phyloP scores from a whole-genome alignment of 2,888 invertebrate species.

The Pseudococcus jackbeardsleyi region DNA sequence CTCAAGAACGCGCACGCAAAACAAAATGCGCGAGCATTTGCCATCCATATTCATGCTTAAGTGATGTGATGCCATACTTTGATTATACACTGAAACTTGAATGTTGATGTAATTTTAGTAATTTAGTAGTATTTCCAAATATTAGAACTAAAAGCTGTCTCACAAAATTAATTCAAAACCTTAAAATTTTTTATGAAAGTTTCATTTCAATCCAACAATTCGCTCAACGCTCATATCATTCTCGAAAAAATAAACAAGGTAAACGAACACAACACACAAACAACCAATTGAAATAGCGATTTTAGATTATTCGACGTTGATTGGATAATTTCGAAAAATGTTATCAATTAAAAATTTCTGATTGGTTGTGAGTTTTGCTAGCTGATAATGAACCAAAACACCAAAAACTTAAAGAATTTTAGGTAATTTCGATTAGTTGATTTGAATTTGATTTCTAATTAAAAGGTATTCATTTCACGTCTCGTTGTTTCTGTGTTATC shows the following conservation, averaged over 20 bases:
- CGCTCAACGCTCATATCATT: background rate
- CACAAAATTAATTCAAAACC: background rate
- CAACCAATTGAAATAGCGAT: background rate
- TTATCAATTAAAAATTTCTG: background rate
- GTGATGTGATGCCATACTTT: background rate
- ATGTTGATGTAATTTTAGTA: background rate
- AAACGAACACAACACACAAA: background rate
- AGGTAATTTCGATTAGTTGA: too few relatives aligned
- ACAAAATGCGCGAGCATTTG: too few relatives aligned
- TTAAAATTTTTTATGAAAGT: background rate
- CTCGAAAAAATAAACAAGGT: background rate
- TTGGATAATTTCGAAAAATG: background rate
- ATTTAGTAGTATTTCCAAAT: background rate
- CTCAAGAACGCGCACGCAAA: too few relatives aligned
- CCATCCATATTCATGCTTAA: background rate
- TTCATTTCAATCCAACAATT: background rate
- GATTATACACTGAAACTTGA: background rate
- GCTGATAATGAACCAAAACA: conserved; percentile 12
- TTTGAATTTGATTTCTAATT: background rate
- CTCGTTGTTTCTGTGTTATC: background rate
- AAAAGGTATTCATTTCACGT: background rate
- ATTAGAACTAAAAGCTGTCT: background rate
- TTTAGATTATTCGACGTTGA: background rate
- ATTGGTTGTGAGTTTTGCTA: background rate
- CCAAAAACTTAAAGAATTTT: too few relatives aligned